Conservation (phyloP, 2,797 vertebrate species). For the Muscicapa comitata region DNA sequence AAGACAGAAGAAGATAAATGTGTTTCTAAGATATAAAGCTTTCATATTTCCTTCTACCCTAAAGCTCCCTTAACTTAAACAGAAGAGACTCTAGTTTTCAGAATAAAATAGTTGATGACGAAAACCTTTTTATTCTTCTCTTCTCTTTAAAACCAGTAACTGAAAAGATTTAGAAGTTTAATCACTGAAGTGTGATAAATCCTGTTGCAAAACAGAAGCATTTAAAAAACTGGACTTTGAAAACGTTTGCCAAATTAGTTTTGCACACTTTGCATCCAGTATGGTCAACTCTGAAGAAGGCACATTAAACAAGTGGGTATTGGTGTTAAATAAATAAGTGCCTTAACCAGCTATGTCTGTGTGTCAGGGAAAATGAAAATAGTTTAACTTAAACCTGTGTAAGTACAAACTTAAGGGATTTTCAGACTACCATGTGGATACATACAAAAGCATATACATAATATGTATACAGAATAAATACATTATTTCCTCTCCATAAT, state of each 20-base stretch:
- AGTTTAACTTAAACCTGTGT: background rate
- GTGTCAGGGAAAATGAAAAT: background rate
- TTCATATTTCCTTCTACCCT: background rate
- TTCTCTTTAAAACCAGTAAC: background rate
- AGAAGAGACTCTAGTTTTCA: background rate
- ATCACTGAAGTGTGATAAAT: background rate
- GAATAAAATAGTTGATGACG: background rate
- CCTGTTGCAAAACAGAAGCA: background rate
- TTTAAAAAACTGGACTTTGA: background rate
- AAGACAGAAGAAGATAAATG: background rate
- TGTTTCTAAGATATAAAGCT: background rate
- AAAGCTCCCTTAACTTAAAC: background rate
- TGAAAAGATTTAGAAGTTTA: background rate
- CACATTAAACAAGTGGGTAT: background rate
- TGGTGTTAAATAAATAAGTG: background rate
- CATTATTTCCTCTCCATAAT: background rate
- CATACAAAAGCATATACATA: background rate
- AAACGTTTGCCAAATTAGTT: background rate
- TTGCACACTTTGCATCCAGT: background rate
- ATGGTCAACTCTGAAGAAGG: background rate
- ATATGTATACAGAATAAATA: background rate
- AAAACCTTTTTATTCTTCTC: background rate
- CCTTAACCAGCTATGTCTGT: background rate
- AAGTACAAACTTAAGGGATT: background rate
- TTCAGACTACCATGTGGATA: background rate